Evolutionary conservation across 2,113 vertebrate species (phyloP), one percentile per base, ranked within the genome.

Genomic region (Amphilophus citrinellus): DNA sequence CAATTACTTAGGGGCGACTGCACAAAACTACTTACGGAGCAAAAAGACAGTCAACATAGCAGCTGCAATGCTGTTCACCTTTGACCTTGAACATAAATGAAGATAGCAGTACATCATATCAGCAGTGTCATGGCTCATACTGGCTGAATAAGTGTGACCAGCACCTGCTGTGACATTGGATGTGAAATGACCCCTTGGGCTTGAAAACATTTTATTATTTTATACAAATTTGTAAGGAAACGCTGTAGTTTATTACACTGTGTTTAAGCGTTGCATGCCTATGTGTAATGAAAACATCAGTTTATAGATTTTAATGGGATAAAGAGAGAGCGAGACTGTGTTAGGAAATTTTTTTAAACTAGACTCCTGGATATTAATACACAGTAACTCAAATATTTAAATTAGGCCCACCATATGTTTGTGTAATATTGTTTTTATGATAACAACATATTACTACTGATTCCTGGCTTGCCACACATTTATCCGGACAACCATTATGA

Each of bases 71-170:
- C 53, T 30, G 56, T 10, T 82, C 86, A 90, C 83, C 86, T 89
- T 82, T 93, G 81, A 92, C 80, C 89, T 57, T 61, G 35, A 66
- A 11, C 37, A 39, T 78, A 65, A 82, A 86, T 59, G 82, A 71
- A 27, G 10, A 22, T 42, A 15, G 56, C 58, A 6, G 63, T 66
- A 22, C 42, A 22, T 73, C 18, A 50, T 77, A 75, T 37, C 58
- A 53, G 77, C 58, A 83, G 53, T 60, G 68, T 56, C 85, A 87
- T 57, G 81, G 79, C 22, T 76, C 81, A 89, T 63, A 42, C 20
- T 82, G 44, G 56, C 27, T 87, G 71, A 85, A 76, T 58, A 60
- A 59, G 53, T 85, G 53, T 17, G 3, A 68, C 50, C 61, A 79
- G 75, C 60, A 63, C 73, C 79, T 47, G 79, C 47, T 27, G 82